phyloP scores from a whole-genome alignment of 1,140 invertebrate genomes.

The Cepaea nemoralis region DNA sequence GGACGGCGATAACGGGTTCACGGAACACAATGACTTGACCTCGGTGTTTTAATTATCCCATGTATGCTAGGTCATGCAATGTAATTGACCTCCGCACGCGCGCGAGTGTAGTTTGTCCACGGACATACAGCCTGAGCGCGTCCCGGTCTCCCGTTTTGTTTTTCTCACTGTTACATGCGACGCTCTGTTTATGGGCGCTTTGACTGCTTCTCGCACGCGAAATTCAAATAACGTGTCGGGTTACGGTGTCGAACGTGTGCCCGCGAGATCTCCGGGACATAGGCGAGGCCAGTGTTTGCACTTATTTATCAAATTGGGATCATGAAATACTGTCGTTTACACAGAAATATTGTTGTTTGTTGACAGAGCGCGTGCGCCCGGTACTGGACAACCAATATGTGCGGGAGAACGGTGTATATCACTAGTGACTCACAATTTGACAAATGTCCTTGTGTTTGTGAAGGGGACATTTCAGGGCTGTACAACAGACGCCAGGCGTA shows the following conservation, averaged over 20 bases:
- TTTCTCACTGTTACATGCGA: constrained; percentile 6
- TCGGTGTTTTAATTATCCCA: constrained; percentile 10
- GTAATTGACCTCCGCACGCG: constrained; percentile 28
- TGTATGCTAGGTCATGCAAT: constrained; percentile 27
- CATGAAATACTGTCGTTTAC: not conserved
- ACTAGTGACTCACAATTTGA: too few species aligned
- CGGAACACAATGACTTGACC: constrained; percentile 8
- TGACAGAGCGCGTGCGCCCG: too few species aligned
- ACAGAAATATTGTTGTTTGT: not conserved
- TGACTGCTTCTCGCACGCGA: not conserved
- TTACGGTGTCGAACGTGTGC: not conserved
- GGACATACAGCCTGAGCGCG: not conserved
- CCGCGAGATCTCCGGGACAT: not conserved
- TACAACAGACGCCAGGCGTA: too few species aligned
- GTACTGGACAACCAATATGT: too few species aligned
- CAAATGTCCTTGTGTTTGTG: too few species aligned
- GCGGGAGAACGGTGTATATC: too few species aligned
- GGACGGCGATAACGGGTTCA: not conserved
- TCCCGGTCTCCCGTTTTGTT: not conserved
- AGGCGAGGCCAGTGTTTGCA: not conserved
- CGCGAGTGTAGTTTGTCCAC: not conserved
- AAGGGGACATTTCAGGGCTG: too few species aligned
- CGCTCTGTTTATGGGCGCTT: not conserved
- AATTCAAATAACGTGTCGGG: not conserved
- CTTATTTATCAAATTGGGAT: not conserved